These are phyloP conservation scores for Patella pellucida DNA, from an alignment of 2,888 invertebrate species.

Conservation along the genomic window DNA sequence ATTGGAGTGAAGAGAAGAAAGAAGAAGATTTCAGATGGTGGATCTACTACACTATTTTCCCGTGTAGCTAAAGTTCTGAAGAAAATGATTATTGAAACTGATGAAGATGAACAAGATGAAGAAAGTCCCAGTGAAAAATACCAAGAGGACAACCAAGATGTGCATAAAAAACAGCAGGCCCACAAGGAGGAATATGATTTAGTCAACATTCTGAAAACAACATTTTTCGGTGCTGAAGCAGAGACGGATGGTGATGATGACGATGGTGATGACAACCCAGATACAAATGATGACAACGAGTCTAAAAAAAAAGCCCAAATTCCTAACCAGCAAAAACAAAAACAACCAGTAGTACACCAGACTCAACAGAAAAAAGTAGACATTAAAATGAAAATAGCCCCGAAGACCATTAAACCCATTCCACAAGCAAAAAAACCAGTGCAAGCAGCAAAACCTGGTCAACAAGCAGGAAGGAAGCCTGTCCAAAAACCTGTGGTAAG, in stretches of 20 bases:
- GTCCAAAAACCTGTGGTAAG: neutral
- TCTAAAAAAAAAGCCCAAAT: constrained; percentile 31
- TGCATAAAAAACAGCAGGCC: constrained; percentile 16
- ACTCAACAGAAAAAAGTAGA: neutral
- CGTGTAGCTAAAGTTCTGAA: constrained; percentile 43
- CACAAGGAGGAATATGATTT: constrained; percentile 21
- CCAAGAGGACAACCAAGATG: constrained; percentile 19
- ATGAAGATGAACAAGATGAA: constrained; percentile 30
- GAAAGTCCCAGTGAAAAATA: constrained; percentile 33
- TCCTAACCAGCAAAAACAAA: constrained; percentile 12
- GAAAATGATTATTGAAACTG: constrained; percentile 37
- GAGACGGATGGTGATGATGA: constrained; percentile 38
- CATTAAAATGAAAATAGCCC: constrained; percentile 16
- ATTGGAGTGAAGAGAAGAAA: constrained; percentile 23
- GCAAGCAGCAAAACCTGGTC: neutral
- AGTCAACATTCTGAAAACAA: constrained; percentile 16
- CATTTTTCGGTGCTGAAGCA: constrained; percentile 25
- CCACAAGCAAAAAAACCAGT: constrained; percentile 2
- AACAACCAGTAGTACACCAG: neutral
- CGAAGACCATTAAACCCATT: neutral
- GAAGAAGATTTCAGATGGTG: constrained; percentile 22
- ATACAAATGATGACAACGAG: constrained; percentile 34
- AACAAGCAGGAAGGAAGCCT: constrained; percentile 4
- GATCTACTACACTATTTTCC: constrained; percentile 43
- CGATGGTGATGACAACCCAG: constrained; percentile 40